Conservation (phyloP, 2,113 vertebrate genomes). For the Clarias magur region DNA sequence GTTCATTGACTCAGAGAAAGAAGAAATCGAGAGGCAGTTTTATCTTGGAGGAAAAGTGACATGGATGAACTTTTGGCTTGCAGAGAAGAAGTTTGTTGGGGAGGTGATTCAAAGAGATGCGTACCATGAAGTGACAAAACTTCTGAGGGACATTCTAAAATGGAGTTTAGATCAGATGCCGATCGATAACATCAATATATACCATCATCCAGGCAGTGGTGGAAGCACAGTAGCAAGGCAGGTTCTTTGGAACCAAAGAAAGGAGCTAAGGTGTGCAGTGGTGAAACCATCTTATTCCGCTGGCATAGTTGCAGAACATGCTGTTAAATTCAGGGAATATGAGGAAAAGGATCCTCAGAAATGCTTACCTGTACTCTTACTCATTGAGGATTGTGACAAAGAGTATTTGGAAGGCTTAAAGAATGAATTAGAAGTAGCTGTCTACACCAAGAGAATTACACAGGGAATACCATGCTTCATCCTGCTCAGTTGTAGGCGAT, state of each 20-base stretch:
- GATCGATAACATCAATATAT: constrained; percentile 75
- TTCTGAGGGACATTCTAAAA: constrained; percentile 62
- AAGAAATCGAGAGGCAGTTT: constrained; percentile 71
- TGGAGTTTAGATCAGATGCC: constrained; percentile 53
- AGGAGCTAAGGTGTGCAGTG: constrained; percentile 73
- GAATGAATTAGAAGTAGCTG: constrained; percentile 68
- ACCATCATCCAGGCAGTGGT: constrained; percentile 84
- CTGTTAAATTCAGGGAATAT: constrained; percentile 75
- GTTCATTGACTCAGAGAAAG: constrained; percentile 61
- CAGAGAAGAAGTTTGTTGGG: constrained; percentile 69
- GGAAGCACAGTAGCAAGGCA: constrained; percentile 83
- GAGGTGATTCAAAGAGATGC: constrained; percentile 79
- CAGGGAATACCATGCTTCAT: constrained; percentile 72
- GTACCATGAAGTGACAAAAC: constrained; percentile 60
- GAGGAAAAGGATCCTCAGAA: constrained; percentile 71
- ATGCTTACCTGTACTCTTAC: constrained; percentile 77
- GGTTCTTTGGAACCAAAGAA: constrained; percentile 79
- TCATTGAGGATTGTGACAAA: constrained; percentile 77
- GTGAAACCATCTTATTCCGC: constrained; percentile 68
- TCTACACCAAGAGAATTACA: constrained; percentile 63
- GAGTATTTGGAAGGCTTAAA: constrained; percentile 76
- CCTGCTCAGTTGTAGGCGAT: constrained; percentile 76
- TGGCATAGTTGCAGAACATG: constrained; percentile 68
- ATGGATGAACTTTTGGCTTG: constrained; percentile 82
- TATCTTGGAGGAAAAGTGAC: constrained; percentile 76